These are phyloP conservation scores for Boulengeromyrus knoepffleri DNA, from an alignment of 2,113 vertebrate genomes.

Conservation along the genomic window DNA sequence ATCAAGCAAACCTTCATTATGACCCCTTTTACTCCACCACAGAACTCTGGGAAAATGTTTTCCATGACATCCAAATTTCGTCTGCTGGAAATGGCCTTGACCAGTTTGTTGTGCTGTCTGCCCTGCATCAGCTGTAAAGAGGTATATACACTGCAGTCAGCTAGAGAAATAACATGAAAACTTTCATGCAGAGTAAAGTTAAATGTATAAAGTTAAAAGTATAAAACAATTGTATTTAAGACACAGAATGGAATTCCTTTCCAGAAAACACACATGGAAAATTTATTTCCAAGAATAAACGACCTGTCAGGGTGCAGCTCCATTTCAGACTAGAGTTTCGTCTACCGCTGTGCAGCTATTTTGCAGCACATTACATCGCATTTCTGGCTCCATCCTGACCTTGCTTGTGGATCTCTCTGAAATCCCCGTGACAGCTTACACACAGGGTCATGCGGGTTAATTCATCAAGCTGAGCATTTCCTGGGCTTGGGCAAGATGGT, in stretches of 20 bases:
- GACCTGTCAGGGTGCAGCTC: neutral
- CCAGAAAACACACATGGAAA: neutral
- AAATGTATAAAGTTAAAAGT: neutral
- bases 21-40: neutral
- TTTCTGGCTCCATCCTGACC: slow-evolving; percentile 3
- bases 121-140: neutral
- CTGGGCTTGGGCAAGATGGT: neutral
- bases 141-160: neutral
- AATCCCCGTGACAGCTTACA: neutral
- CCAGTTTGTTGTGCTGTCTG: neutral
- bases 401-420: neutral
- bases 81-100: neutral
- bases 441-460: slow-evolving; percentile 6
- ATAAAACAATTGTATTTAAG: neutral
- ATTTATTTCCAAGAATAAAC: neutral
- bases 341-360: neutral
- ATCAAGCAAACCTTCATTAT: neutral
- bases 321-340: neutral
- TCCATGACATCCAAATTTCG: neutral
- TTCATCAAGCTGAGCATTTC: slow-evolving; percentile 19
- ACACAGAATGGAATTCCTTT: neutral
- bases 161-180: neutral
- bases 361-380: neutral
- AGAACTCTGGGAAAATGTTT: neutral
- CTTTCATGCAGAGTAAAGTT: neutral